phyloP scores from a whole-genome alignment of 2,888 invertebrate species.

The Cylindroiulus punctatus region DNA sequence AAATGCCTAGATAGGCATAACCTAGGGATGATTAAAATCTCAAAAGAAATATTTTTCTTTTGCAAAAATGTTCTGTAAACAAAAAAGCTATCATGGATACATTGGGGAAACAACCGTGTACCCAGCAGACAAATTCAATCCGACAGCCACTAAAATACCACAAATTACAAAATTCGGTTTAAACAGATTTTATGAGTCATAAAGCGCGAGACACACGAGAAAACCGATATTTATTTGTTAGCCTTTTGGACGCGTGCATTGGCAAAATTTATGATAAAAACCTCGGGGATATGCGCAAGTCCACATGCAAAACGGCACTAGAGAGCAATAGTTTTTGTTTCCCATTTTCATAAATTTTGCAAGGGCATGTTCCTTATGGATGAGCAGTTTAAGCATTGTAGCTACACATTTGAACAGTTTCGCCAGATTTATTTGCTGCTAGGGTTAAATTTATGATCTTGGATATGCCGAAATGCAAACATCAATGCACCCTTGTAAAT shows the following conservation, averaged over 20 bases:
- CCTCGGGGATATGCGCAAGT: background rate
- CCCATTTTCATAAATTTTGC: background rate
- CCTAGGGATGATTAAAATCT: conserved; percentile 2
- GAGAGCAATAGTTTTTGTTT: conserved; percentile 1
- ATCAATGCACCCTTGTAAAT: background rate
- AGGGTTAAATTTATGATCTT: background rate
- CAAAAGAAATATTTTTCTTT: background rate
- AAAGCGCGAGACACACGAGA: background rate
- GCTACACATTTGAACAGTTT: conserved; percentile 11
- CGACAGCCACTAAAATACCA: background rate
- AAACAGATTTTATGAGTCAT: conserved; percentile 24
- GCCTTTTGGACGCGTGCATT: background rate
- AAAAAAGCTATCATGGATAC: background rate
- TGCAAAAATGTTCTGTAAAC: too few relatives aligned
- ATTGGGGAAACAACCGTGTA: background rate
- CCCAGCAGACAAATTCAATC: background rate
- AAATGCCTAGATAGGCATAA: background rate
- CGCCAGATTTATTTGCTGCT: background rate
- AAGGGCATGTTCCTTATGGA: background rate
- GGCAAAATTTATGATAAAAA: conserved; percentile 20
- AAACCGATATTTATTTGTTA: conserved; percentile 26
- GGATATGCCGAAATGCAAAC: background rate
- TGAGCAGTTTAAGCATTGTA: conserved; percentile 8
- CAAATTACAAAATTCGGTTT: conserved; percentile 30
- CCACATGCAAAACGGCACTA: conserved; percentile 6